Conservation (phyloP, 1,140 invertebrate genomes). For the Chironomus striatipennis region DNA sequence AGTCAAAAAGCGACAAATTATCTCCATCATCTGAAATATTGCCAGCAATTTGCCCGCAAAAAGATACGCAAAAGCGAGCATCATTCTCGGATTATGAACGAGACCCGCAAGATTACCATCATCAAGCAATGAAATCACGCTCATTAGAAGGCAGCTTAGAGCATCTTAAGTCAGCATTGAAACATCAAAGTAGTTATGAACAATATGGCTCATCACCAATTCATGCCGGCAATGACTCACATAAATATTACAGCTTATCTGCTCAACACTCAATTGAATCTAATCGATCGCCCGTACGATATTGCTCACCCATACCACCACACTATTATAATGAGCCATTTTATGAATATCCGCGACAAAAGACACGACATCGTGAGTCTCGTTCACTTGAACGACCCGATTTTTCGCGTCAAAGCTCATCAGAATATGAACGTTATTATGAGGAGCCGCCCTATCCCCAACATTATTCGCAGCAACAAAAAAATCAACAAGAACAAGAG, state of each 20-base stretch:
- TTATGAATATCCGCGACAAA: slow-evolving; percentile 21
- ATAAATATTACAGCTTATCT: neutral
- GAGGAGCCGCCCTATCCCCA: neutral
- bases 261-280: slow-evolving; percentile 20
- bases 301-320: slow-evolving; percentile 15
- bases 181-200: slow-evolving; percentile 11
- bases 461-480: neutral
- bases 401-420: slow-evolving; percentile 19
- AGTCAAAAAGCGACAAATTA: slow-evolving; percentile 15
- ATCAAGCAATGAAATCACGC: slow-evolving; percentile 17
- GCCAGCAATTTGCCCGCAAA: neutral
- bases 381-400: slow-evolving; percentile 18
- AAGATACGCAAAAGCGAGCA: neutral
- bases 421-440: slow-evolving; percentile 22
- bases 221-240: neutral
- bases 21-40: slow-evolving; percentile 19
- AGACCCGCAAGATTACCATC: neutral
- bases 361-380: neutral
- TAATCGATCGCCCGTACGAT: slow-evolving; percentile 27
- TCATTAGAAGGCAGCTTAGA: neutral
- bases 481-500: neutral
- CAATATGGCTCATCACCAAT: neutral
- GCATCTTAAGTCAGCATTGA: slow-evolving; percentile 11
- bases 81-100: slow-evolving; percentile 19
- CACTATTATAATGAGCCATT: slow-evolving; percentile 20